Evolutionary conservation across 37 sponge, comb jelly and placozoan species (phyloP).

Genomic region (Tethya wilhelma): DNA sequence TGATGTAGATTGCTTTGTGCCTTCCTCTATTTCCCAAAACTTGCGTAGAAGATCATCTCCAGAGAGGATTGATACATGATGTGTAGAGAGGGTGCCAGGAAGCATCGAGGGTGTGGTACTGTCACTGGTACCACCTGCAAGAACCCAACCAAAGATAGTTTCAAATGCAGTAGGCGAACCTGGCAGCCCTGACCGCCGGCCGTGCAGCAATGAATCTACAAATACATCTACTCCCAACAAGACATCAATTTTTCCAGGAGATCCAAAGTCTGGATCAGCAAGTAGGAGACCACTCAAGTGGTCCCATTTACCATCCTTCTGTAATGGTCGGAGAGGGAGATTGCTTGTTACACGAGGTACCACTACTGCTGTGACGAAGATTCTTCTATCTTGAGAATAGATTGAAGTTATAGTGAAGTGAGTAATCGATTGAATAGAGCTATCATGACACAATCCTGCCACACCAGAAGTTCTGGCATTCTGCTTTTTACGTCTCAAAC

Average conservation of each 20-base stretch:
- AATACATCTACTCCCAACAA: constrained; percentile 25
- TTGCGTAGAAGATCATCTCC: constrained; percentile 22
- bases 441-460: constrained; percentile 1
- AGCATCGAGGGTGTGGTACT: not conserved
- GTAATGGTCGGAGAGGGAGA: constrained; percentile 15
- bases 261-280: constrained; percentile 22
- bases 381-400: not conserved
- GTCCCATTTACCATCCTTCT: constrained; percentile 4
- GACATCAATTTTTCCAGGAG: constrained; percentile 26
- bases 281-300: constrained; percentile 9
- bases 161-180: constrained; percentile 29
- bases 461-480: constrained; percentile 7
- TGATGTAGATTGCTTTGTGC: not conserved
- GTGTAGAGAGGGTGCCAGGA: not conserved
- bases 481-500: too few species aligned
- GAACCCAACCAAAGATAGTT: constrained; percentile 45
- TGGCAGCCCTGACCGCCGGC: constrained; percentile 19
- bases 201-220: constrained; percentile 5
- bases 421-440: not conserved
- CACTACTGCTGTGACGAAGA: constrained; percentile 23
- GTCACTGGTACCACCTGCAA: not conserved
- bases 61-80: constrained; percentile 3
- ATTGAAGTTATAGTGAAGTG: not conserved
- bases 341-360: constrained; percentile 31
- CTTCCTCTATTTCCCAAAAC: too few species aligned